Evolutionary conservation across 2,113 vertebrate genomes (phyloP).

Genomic region (Ctenodactylus gundi): DNA sequence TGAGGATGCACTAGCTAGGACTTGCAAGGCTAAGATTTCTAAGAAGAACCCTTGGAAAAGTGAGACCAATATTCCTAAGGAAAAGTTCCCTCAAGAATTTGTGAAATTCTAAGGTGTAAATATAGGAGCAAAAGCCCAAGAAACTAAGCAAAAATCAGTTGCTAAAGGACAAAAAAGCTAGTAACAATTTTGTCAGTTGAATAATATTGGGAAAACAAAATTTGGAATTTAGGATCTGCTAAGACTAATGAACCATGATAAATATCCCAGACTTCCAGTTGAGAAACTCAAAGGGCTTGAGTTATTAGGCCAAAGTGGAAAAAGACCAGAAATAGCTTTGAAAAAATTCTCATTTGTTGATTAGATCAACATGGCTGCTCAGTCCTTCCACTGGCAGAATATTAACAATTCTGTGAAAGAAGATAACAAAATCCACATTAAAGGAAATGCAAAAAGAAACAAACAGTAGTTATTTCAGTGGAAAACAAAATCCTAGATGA

Average conservation of each 20-base stretch:
- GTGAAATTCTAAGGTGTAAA: background rate
- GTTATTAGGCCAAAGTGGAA: background rate
- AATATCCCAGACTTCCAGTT: background rate
- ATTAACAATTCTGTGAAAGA: background rate
- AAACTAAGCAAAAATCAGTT: background rate
- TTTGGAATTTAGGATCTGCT: background rate
- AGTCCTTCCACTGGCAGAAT: background rate
- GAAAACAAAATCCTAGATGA: background rate
- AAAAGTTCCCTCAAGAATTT: background rate
- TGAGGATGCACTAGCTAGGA: background rate
- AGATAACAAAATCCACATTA: background rate
- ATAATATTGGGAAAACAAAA: background rate
- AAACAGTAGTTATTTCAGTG: background rate
- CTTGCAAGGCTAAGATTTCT: background rate
- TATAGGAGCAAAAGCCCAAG: background rate
- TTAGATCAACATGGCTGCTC: background rate
- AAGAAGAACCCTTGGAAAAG: background rate
- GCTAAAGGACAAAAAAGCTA: background rate
- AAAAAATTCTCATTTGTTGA: background rate
- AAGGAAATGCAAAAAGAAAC: background rate
- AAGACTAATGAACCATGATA: background rate
- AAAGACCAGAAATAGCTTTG: background rate
- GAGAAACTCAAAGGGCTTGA: background rate
- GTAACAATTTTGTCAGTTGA: background rate
- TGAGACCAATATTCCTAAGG: background rate